phyloP scores from a whole-genome alignment of 2,797 vertebrate species.

The Kryptolebias ocellatus region DNA sequence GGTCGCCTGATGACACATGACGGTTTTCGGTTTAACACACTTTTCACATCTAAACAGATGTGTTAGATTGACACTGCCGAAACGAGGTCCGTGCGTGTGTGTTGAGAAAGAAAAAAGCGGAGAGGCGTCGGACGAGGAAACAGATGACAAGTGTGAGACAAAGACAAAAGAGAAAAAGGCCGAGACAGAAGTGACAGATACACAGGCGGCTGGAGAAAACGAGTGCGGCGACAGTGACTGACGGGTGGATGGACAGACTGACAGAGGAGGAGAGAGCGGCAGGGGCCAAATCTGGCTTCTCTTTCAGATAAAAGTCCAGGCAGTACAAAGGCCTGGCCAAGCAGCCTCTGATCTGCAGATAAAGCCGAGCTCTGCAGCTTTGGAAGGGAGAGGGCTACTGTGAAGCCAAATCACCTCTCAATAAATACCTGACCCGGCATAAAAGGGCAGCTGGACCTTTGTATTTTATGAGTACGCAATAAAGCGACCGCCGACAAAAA shows the following conservation, averaged over 20 bases:
- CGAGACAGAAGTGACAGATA: conserved; percentile 46
- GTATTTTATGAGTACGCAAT: conserved; percentile 68
- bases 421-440: conserved; percentile 73
- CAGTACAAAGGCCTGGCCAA: conserved; percentile 73
- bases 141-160: conserved; percentile 24
- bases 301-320: conserved; percentile 73
- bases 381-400: conserved; percentile 59
- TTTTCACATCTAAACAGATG: conserved; percentile 58
- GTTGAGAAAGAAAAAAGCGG: not conserved
- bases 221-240: conserved; percentile 41
- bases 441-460: conserved; percentile 74
- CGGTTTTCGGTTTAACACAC: conserved; percentile 48
- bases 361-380: conserved; percentile 74
- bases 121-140: conserved; percentile 29
- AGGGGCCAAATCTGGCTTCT: conserved; percentile 64
- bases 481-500: conserved; percentile 45
- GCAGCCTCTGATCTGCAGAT: conserved; percentile 73
- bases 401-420: conserved; percentile 72
- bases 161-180: conserved; percentile 34
- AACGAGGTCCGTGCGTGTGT: conserved; percentile 46
- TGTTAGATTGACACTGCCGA: conserved; percentile 49
- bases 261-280: conserved; percentile 68
- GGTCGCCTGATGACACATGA: conserved; percentile 53
- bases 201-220: conserved; percentile 37
- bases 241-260: conserved; percentile 62